phyloP scores from a whole-genome alignment of 2,888 invertebrate genomes.

The Unio delphinus region DNA sequence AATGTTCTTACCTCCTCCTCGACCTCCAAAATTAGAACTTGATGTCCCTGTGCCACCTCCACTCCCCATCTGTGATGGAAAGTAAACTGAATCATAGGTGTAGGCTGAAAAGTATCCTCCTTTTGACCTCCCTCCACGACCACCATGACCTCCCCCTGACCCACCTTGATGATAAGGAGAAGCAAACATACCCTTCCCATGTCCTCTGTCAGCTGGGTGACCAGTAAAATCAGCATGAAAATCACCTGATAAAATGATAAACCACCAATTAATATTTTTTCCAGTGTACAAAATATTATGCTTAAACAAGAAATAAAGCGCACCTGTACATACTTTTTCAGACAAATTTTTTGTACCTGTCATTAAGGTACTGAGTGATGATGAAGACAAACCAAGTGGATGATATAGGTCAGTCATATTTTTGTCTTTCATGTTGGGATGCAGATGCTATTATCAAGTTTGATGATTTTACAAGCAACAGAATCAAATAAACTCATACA shows the following conservation, averaged over 20 bases:
- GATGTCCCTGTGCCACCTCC: conserved; percentile 43
- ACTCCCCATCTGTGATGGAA: conserved; percentile 45
- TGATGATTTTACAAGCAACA: too few relatives aligned
- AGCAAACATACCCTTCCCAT: conserved; percentile 38
- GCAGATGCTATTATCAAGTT: too few relatives aligned
- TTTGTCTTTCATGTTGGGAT: too few relatives aligned
- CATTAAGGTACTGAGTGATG: too few relatives aligned
- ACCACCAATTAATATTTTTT: too few relatives aligned
- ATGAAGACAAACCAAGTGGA: too few relatives aligned
- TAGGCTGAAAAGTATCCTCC: conserved; percentile 43
- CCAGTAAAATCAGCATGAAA: conserved; percentile 57
- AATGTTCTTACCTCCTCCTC: conserved; percentile 50
- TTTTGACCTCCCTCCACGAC: conserved; percentile 48
- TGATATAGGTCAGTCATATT: too few relatives aligned
- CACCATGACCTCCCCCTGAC: conserved; percentile 56
- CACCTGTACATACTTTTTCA: too few relatives aligned
- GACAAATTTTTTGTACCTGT: too few relatives aligned
- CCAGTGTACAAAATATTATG: too few relatives aligned
- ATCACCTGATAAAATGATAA: conserved; percentile 33
- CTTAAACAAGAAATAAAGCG: too few relatives aligned
- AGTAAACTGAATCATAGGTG: conserved; percentile 48
- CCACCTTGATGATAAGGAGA: conserved; percentile 36
- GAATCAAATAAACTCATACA: too few relatives aligned
- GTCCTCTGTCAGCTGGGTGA: conserved; percentile 36
- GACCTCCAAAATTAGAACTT: conserved; percentile 31